Evolutionary conservation across 2,113 vertebrate genomes (phyloP), one percentile per base, ranked within the genome.

Genomic region (Alces alces): DNA sequence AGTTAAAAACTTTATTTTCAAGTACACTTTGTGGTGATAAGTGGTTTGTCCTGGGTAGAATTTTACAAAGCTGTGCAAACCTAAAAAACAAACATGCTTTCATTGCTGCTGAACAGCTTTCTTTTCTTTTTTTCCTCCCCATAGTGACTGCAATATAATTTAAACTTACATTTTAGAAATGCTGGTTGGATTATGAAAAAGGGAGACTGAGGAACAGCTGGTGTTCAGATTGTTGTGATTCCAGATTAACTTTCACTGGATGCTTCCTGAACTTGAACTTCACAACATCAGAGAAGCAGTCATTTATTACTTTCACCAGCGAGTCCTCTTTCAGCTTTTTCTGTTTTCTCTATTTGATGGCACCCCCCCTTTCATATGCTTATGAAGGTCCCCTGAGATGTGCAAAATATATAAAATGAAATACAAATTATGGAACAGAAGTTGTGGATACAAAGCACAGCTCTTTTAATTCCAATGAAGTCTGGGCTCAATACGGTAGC

Each of bases 1-100:
- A 87, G 97, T 98, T 95, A 98, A 93, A 98, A 97, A 89, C 96
- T 96, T 97, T 98, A 96, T 97, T 98, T 98, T 97, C 98, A 98
- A 98, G 98, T 97, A 98, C 97, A 98, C 98, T 98, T 98, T 94
- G 88, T 96, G 94, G 90, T 86, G 91, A 84, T 39, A 96, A 97
- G 98, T 96, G 98, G 61, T 86, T 98, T 98, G 88, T 90, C 80
- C 96, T 92, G 85, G 97, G 89, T 92, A 94, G 92, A 87, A 70
- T 33, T 95, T 66, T 91, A 91, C 87, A 66, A 96, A 83, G 97
- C 97, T 88, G 84, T 89, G 88, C 85, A 55, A 76, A 97, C 91
- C 97, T 93, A 93, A 97, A 95, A 95, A 97, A 93, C 21, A 52
- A 82, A 93, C 15, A 86, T 39, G 76, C 89, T 98, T 92, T 10